Conservation (phyloP, 2,113 vertebrate species). For the Oryzias javanicus region DNA sequence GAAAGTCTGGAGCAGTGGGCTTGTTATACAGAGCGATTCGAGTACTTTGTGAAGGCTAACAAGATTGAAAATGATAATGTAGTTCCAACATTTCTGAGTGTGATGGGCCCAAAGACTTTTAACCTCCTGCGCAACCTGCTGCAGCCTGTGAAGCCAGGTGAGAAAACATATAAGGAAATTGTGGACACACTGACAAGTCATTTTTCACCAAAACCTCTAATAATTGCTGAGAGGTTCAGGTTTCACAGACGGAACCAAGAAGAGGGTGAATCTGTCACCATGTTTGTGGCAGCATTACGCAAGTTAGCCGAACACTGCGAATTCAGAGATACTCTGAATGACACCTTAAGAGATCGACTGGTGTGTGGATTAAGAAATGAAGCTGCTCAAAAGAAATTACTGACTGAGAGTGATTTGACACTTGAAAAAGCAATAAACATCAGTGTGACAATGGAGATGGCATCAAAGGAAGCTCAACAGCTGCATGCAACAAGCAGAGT, state of each 20-base stretch:
- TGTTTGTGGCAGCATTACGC: too few relatives aligned
- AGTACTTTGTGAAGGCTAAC: background rate
- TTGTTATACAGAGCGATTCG: background rate
- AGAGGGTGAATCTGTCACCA: too few relatives aligned
- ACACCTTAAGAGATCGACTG: background rate
- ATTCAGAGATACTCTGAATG: background rate
- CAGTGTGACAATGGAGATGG: conserved; percentile 15
- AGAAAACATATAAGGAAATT: accelerated
- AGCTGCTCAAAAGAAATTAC: conserved; percentile 6
- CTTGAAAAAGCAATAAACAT: conserved; percentile 8
- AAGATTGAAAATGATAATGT: background rate
- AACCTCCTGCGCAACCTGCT: background rate
- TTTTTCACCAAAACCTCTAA: conserved; percentile 2
- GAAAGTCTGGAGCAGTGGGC: background rate
- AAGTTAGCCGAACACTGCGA: background rate
- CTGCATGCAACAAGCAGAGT: conserved; percentile 5
- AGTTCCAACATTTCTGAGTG: background rate
- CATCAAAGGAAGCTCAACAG: conserved; percentile 3
- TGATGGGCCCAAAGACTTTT: background rate
- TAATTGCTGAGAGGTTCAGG: background rate
- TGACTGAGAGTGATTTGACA: conserved; percentile 16
- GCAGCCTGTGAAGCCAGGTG: background rate
- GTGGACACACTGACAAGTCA: background rate
- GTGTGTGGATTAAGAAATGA: conserved; percentile 15
- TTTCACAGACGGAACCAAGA: too few relatives aligned